These are phyloP conservation scores for Ochotona curzoniae DNA, from an alignment of 2,113 vertebrate genomes.

Conservation along the genomic window DNA sequence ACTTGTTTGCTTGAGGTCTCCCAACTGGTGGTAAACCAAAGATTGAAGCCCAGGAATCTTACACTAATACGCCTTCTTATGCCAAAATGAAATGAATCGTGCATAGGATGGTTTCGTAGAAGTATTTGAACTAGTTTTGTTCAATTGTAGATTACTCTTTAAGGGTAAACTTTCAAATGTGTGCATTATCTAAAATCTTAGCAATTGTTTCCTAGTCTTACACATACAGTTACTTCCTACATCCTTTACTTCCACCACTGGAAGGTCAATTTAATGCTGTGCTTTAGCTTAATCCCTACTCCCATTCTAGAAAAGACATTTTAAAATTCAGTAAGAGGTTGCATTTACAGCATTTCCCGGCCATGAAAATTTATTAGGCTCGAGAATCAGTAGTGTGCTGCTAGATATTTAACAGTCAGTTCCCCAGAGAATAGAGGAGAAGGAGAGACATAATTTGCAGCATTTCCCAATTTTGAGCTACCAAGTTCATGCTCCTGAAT, in stretches of 20 bases:
- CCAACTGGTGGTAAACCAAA: neutral
- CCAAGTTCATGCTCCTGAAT: neutral
- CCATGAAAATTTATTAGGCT: neutral
- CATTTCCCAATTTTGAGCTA: neutral
- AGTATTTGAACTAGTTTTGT: neutral
- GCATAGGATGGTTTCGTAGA: neutral
- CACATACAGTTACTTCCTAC: neutral
- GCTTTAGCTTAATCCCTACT: neutral
- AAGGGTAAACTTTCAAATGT: neutral
- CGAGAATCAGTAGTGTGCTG: neutral
- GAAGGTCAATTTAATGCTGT: neutral
- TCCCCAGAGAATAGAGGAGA: neutral
- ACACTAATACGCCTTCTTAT: neutral
- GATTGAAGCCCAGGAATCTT: neutral
- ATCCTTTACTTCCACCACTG: neutral
- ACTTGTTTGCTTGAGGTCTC: neutral
- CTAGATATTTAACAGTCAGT: neutral
- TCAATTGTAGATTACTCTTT: neutral
- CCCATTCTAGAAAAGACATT: constrained; percentile 3
- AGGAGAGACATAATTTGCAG: neutral
- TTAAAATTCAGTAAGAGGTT: neutral
- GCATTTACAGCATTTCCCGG: neutral
- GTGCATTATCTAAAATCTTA: constrained; percentile 6
- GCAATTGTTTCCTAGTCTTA: neutral
- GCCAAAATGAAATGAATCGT: neutral